Evolutionary conservation across 2,797 vertebrate species (phyloP).

Genomic region (Synanceia verrucosa): DNA sequence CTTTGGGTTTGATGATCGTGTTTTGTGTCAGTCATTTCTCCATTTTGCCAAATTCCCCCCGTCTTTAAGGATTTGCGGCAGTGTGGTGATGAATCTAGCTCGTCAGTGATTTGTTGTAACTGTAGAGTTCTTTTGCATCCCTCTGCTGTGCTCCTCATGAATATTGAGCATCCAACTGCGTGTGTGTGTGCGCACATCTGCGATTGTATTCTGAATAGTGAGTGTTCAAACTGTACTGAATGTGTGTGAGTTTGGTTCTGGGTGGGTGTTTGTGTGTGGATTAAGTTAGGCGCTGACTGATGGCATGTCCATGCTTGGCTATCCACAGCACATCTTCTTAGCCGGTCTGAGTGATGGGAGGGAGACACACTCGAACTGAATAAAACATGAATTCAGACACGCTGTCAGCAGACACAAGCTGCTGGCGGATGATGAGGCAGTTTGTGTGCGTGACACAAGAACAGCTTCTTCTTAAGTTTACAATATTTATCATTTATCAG

Average conservation of each 20-base stretch:
- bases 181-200: slow-evolving; percentile 7
- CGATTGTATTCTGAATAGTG: slow-evolving; percentile 7
- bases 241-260: not conserved
- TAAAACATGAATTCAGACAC: slow-evolving; percentile 73
- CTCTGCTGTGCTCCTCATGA: slow-evolving; percentile 28
- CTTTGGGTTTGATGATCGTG: slow-evolving; percentile 17
- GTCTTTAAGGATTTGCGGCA: slow-evolving; percentile 10
- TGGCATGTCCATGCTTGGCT: slow-evolving; percentile 51
- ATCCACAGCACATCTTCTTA: slow-evolving; percentile 53
- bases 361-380: slow-evolving; percentile 60
- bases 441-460: slow-evolving; percentile 36
- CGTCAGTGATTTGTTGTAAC: slow-evolving; percentile 48
- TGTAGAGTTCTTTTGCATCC: slow-evolving; percentile 19
- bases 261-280: slow-evolving; percentile 14
- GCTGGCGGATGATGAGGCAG: slow-evolving; percentile 43
- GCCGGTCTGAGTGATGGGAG: slow-evolving; percentile 50
- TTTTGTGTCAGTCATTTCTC: slow-evolving; percentile 28
- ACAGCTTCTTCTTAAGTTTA: slow-evolving; percentile 36
- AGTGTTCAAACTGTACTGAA: slow-evolving; percentile 6
- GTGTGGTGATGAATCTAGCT: slow-evolving; percentile 44
- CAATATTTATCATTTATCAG: not conserved
- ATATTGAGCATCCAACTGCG: slow-evolving; percentile 34
- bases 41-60: slow-evolving; percentile 13
- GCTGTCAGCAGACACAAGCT: slow-evolving; percentile 59
- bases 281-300: slow-evolving; percentile 57